Evolutionary conservation across 2,888 invertebrate species (phyloP), one percentile per base, ranked within the genome.

Genomic region (Sminthurides aquaticus): DNA sequence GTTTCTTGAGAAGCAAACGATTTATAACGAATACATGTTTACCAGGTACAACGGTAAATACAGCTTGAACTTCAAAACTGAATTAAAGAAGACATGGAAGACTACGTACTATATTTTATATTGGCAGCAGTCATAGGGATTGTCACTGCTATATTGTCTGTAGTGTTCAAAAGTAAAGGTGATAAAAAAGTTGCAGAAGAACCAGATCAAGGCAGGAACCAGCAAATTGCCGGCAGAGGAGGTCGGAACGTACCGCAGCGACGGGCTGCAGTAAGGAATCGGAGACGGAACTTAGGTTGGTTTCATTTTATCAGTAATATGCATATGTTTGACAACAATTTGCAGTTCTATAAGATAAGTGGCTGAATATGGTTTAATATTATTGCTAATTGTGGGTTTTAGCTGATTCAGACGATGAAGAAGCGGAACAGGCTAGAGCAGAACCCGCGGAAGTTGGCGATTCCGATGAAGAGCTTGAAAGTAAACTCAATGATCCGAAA

Each of bases 391-490:
- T 11, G 24, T 55, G 55, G 15, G 22, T 3, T 55, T 8, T 25
- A 58, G 69, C 28, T 49, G 69, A 59, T 27, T 57, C 66, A 24
- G 55, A 62, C 28, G 65, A 62, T 60, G 65, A 63, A 48, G 60
- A 52, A n/a, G 57, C 27, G 3, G 66, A 43, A 8, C 43, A 27
- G 5, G 62, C 26, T 24, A 24, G 49, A 2, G 58, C 27, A 2
- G 69, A 69, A 57, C 69, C 60, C 5, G 63, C 49, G 1, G 69
- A 67, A 56, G 70, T 60, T 8, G 82, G 81, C 20, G 84, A 83
- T 29, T 83, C 82, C 22, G 79, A 79, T 55, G 82, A 81, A 18
- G 71, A 72, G 52, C 57, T 61, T 8, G 67, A 66, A 48, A 63
- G 64, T 26, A 49, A 69, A 11, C 49, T 66, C 3, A 81, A 81